These are phyloP conservation scores for Drosophila recens DNA, from an alignment of 2,888 invertebrate genomes.

Conservation along the genomic window DNA sequence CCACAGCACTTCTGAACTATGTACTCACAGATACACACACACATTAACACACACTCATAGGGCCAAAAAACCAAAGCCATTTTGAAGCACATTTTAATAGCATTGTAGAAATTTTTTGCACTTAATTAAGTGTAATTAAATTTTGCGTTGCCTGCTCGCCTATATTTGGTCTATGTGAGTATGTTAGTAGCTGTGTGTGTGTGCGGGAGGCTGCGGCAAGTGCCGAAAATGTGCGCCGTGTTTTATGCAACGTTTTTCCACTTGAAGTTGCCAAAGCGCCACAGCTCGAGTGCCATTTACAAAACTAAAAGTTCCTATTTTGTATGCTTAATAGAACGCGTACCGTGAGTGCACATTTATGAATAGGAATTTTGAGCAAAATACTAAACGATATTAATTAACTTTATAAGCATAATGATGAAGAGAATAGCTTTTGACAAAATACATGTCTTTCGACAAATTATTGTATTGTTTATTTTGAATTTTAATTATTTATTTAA, in stretches of 20 bases:
- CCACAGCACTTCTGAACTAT: constrained; percentile 42
- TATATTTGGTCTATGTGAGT: constrained; percentile 40
- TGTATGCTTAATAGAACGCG: constrained; percentile 11
- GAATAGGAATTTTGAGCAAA: constrained; percentile 9
- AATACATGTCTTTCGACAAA: background rate
- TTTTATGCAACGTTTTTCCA: constrained; percentile 64
- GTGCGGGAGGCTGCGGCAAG: constrained; percentile 27
- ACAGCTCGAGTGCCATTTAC: constrained; percentile 62
- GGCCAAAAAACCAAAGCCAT: constrained; percentile 63
- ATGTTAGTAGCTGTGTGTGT: background rate
- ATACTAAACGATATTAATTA: constrained; percentile 12
- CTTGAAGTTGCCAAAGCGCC: constrained; percentile 60
- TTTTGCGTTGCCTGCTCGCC: constrained; percentile 69
- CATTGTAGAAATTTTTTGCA: constrained; percentile 80
- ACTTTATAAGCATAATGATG: constrained; percentile 4
- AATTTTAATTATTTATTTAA: no score
- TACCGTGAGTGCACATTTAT: constrained; percentile 2
- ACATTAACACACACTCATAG: constrained; percentile 11
- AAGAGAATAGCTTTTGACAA: background rate
- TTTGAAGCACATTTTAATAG: constrained; percentile 79
- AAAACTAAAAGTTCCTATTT: constrained; percentile 44
- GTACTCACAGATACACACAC: background rate
- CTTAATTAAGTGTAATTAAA: constrained; percentile 81
- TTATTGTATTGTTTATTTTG: background rate
- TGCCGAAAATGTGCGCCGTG: constrained; percentile 69